These are phyloP conservation scores for Fragum sueziense DNA, from an alignment of 2,888 invertebrate genomes.

Conservation along the genomic window DNA sequence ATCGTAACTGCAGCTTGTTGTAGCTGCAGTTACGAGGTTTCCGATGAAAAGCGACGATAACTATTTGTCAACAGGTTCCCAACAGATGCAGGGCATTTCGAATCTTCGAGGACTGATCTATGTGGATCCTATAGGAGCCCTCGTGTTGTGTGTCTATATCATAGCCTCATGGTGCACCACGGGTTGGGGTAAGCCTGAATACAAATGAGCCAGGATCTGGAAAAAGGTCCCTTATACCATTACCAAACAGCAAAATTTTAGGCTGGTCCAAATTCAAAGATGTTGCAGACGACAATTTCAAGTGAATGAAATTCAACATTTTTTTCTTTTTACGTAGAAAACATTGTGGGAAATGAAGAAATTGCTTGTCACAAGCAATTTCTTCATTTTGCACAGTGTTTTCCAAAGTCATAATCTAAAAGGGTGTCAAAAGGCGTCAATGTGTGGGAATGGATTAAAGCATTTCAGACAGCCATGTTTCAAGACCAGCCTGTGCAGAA, in stretches of 20 bases:
- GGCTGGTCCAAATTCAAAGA: too few species aligned
- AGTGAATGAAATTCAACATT: too few species aligned
- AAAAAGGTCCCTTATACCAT: slow-evolving; percentile 70
- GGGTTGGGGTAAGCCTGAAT: slow-evolving; percentile 82
- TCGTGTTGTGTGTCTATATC: slow-evolving; percentile 83
- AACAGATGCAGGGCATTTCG: slow-evolving; percentile 63
- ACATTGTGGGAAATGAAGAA: neutral
- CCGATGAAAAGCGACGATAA: too few species aligned
- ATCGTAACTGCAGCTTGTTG: too few species aligned
- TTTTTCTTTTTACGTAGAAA: too few species aligned
- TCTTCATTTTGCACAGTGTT: neutral
- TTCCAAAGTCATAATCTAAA: too few species aligned
- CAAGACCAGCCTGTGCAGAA: too few species aligned
- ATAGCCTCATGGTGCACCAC: slow-evolving; percentile 82
- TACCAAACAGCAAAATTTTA: too few species aligned
- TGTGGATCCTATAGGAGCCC: slow-evolving; percentile 84
- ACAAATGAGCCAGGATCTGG: slow-evolving; percentile 82
- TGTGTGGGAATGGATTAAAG: neutral
- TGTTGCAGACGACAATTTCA: too few species aligned
- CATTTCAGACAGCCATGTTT: too few species aligned
- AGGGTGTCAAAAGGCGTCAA: too few species aligned
- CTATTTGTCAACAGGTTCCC: slow-evolving; percentile 69
- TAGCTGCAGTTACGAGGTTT: too few species aligned
- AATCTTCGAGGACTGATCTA: slow-evolving; percentile 74
- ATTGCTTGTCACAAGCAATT: neutral